A percentile compares a stretch with the other conserved stretches of the same genome.
Conservation (phyloP, 2,113 vertebrate genomes). For the Nannobrachium achirus region DNA sequence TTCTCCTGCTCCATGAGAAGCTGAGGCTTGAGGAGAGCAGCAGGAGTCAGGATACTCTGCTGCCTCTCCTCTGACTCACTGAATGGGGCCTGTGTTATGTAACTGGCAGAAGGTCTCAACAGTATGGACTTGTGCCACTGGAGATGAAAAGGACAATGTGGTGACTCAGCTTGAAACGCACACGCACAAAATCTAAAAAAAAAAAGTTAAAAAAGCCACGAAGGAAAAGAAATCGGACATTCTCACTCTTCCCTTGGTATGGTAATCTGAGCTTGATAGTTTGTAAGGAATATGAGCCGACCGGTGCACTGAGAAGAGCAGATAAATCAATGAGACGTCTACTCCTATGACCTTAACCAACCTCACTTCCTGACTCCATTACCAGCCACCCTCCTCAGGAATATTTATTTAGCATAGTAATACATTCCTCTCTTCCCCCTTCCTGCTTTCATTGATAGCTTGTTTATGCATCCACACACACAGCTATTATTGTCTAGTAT, state of each 20-base stretch:
- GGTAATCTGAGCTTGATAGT: not conserved
- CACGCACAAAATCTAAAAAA: not conserved
- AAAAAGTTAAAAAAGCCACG: not conserved
- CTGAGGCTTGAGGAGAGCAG: conserved; percentile 52
- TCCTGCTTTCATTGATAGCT: not conserved
- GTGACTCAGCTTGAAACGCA: not conserved
- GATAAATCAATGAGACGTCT: conserved; percentile 12
- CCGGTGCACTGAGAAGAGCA: conserved; percentile 1
- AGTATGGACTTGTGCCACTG: conserved; percentile 17
- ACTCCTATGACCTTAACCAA: not conserved
- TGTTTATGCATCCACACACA: conserved; percentile 1
- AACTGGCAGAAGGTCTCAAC: conserved; percentile 60
- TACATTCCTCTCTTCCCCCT: not conserved
- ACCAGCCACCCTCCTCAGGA: conserved; percentile 11
- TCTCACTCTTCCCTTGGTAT: too few species aligned
- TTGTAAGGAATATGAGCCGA: conserved; percentile 6
- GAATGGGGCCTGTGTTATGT: conserved; percentile 57
- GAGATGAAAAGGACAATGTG: not conserved
- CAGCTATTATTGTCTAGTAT: not conserved
- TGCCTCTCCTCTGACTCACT: conserved; percentile 65
- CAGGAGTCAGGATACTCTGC: conserved; percentile 47
- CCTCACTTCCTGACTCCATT: not conserved
- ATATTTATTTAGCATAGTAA: not conserved
- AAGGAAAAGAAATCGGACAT: not conserved
- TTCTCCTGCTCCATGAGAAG: conserved; percentile 11